A percentile compares a stretch with the other conserved stretches of the same genome.
Conservation (phyloP, 2,113 vertebrate species). For the Gopherus flavomarginatus region DNA sequence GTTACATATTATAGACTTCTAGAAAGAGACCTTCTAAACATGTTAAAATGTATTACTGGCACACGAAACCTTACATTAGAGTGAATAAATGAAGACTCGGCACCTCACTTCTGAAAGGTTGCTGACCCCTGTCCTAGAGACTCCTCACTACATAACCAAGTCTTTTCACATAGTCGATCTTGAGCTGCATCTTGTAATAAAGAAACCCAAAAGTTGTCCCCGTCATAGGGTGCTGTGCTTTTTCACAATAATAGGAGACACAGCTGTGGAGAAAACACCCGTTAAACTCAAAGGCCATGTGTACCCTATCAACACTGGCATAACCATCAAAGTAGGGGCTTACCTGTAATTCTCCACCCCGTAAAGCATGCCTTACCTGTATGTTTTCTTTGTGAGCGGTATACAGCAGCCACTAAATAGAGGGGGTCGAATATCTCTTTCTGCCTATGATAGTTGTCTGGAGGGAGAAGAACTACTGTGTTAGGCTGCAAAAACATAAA, state of each 20-base stretch:
- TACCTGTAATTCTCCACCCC: neutral
- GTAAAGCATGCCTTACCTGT: neutral
- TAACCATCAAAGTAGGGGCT: neutral
- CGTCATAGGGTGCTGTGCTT: neutral
- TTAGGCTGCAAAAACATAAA: neutral
- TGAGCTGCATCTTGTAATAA: too few species aligned
- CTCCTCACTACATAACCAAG: neutral
- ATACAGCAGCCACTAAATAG: neutral
- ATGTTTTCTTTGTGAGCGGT: neutral
- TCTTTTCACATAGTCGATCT: too few species aligned
- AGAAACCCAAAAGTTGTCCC: too few species aligned
- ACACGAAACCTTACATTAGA: too few species aligned
- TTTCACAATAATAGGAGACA: neutral
- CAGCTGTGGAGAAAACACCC: neutral
- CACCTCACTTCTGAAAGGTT: too few species aligned
- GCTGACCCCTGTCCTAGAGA: neutral
- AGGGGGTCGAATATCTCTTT: neutral
- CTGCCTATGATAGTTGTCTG: too few species aligned
- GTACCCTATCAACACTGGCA: neutral
- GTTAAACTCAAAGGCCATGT: neutral
- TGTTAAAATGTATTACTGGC: too few species aligned
- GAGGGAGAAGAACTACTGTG: too few species aligned
- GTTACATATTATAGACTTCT: too few species aligned
- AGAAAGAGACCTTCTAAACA: too few species aligned
- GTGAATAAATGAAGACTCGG: too few species aligned